phyloP scores from a whole-genome alignment of 2,113 vertebrate genomes.

The Rhinolophus ferrumequinum region DNA sequence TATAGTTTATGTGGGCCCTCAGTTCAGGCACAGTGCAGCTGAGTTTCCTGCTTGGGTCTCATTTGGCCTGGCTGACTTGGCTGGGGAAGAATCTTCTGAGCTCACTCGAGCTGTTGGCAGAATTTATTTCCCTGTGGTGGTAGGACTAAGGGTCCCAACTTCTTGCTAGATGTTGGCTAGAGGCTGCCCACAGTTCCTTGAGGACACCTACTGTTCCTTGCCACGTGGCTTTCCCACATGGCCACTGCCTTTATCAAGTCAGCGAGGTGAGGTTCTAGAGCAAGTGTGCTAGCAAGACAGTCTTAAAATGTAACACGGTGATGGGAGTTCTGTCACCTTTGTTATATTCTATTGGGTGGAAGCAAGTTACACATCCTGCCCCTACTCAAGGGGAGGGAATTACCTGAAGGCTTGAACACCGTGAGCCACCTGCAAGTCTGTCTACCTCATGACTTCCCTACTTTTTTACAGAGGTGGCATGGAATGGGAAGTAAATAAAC shows the following conservation, averaged over 20 bases:
- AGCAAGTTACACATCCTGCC: neutral
- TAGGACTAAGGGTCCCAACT: neutral
- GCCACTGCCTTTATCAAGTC: neutral
- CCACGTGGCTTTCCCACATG: neutral
- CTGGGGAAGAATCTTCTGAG: neutral
- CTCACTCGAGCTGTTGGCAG: neutral
- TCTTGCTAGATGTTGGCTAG: neutral
- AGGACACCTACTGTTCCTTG: neutral
- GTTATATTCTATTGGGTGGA: neutral
- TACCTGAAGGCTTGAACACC: neutral
- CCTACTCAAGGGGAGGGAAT: neutral
- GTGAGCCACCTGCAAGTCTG: neutral
- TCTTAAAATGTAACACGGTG: neutral
- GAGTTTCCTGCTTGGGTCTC: neutral
- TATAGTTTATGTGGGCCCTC: neutral
- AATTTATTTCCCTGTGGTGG: neutral
- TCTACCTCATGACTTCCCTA: neutral
- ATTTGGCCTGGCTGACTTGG: neutral
- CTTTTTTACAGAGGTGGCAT: neutral
- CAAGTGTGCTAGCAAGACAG: neutral
- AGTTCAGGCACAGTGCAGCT: neutral
- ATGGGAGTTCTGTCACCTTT: neutral
- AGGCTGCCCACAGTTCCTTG: neutral
- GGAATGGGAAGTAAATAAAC: neutral
- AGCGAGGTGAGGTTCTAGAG: neutral